Evolutionary conservation across 1,140 invertebrate species (phyloP).

Genomic region (Hydropsyche tenuis): DNA sequence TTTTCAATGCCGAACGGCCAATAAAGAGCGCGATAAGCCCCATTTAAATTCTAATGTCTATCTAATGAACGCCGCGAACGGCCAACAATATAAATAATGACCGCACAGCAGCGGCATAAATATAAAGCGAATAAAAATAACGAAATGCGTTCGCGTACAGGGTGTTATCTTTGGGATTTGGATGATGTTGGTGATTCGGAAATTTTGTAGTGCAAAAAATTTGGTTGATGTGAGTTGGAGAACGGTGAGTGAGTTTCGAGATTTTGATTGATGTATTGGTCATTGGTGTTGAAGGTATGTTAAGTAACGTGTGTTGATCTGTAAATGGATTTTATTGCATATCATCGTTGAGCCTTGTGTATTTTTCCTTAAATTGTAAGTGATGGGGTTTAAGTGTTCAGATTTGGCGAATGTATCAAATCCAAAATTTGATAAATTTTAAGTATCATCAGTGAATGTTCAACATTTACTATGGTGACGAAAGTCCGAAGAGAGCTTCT

Average conservation of each 20-base stretch:
- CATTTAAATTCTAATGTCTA: slow-evolving; percentile 29
- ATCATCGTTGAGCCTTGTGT: too few species aligned
- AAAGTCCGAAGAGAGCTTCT: too few species aligned
- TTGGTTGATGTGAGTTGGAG: not conserved
- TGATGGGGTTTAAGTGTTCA: too few species aligned
- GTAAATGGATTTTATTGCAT: too few species aligned
- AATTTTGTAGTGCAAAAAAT: not conserved
- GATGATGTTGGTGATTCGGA: not conserved
- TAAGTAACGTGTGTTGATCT: too few species aligned
- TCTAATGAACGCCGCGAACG: slow-evolving; percentile 27
- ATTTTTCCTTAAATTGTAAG: too few species aligned
- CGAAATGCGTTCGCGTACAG: not conserved
- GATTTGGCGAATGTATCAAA: too few species aligned
- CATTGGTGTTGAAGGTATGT: not conserved
- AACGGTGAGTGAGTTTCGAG: not conserved
- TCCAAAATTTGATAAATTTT: too few species aligned
- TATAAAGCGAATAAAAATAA: slow-evolving; percentile 20
- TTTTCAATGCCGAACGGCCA: slow-evolving; percentile 28
- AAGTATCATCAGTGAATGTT: too few species aligned
- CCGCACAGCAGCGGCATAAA: not conserved
- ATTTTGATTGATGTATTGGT: not conserved
- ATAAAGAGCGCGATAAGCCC: slow-evolving; percentile 27
- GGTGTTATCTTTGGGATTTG: too few species aligned
- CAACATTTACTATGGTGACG: too few species aligned
- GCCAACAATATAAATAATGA: slow-evolving; percentile 23